These are phyloP conservation scores for Centruroides vittatus DNA, from an alignment of 1,140 invertebrate species.

Conservation along the genomic window DNA sequence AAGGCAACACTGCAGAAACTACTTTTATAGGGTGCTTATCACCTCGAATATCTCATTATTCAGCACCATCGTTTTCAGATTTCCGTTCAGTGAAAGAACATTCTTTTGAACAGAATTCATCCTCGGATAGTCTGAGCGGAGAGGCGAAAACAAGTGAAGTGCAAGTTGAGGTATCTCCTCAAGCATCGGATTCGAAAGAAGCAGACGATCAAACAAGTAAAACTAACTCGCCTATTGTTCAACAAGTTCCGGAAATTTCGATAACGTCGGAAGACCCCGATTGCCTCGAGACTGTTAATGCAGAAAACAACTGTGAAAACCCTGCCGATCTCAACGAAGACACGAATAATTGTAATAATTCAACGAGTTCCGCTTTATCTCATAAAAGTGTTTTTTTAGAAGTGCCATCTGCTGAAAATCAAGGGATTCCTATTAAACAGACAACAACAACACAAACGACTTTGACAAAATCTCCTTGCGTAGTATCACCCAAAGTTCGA, in stretches of 20 bases:
- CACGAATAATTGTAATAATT: background rate
- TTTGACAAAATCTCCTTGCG: background rate
- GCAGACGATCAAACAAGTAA: too few species aligned
- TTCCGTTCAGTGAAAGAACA: constrained; percentile 11
- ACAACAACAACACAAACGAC: background rate
- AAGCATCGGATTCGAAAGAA: background rate
- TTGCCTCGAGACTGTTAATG: too few species aligned
- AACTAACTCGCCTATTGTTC: too few species aligned
- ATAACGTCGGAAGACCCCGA: background rate
- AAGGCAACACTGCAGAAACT: constrained; percentile 5
- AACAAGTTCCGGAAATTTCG: background rate
- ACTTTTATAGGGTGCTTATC: constrained; percentile 8
- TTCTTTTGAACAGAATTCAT: constrained; percentile 13
- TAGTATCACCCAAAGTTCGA: background rate
- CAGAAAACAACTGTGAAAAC: background rate
- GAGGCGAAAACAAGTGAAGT: constrained; percentile 9
- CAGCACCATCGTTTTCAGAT: constrained; percentile 10
- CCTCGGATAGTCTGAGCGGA: constrained; percentile 8
- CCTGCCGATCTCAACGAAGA: background rate
- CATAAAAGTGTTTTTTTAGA: background rate
- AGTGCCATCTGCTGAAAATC: background rate
- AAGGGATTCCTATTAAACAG: background rate
- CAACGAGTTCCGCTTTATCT: background rate
- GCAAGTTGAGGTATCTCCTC: constrained; percentile 9
- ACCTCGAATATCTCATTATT: background rate